Base-by-base conservation (phyloP, 2,888 invertebrate species). In the Siphlonurus alternatus region DNA sequence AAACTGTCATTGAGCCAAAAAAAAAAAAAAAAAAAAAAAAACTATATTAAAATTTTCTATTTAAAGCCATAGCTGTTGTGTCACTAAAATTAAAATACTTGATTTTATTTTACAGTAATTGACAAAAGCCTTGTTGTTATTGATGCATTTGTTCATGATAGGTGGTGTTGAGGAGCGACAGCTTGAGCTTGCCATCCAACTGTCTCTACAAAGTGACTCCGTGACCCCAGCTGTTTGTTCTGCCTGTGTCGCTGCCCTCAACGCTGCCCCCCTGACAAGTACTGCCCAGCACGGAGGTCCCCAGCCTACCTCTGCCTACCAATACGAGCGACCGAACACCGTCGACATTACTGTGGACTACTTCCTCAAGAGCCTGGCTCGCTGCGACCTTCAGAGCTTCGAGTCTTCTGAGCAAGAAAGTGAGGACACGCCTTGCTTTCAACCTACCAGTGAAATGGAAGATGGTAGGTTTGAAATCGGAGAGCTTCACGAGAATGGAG, bases 381-480 rank as follows among this genome's bases (percentile, higher is more conserved):
- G 77, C 67, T 76, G 76, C 64, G 76, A 76, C 65, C 66, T 69
- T 10, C 22, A 63, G 25, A 63, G 77, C 76, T 68, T 70, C 78
- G 51, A 76, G 76, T n/a, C 56, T 22, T 20, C 56, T 53, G 62
- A 65, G 22, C 65, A 65, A 19, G 65, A 65, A 24, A 63, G 62
- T 10, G 66, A 65, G 66, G 20, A 10, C 7, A 56, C 56, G 5
- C 7, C 20, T 5, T 56, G 56, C n/a, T 56, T 56, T 22, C 56
- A 56, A 56, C 7, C 19, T 56, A n/a, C 19, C n/a, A 22, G n/a
- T 22, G 56, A 22, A 56, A 56, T 56, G 56, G 79, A 79, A 69
- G 79, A 80, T 69, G 80, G 80, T 0, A 71, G 78, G 23, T 80
- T 80, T 70, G 76, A 79, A 70, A 79, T 79, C 64, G 78, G 79